These are phyloP conservation scores for zebrafish (Danio rerio) DNA, from an alignment of 2,113 vertebrate species.

Conservation along the genomic window DNA sequence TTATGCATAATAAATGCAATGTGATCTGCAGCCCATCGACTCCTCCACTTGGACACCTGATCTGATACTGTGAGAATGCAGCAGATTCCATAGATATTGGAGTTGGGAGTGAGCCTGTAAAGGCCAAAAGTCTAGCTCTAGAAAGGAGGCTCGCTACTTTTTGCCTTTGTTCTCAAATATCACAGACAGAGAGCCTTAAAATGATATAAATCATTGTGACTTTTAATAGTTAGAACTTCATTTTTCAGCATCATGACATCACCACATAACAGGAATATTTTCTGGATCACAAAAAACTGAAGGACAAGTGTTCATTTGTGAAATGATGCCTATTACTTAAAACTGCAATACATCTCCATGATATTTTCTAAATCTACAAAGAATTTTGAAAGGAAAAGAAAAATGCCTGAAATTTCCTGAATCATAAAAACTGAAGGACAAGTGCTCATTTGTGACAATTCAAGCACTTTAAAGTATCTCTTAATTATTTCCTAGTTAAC, in stretches of 20 bases:
- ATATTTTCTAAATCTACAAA: too few relatives aligned
- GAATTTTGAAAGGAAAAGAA: not conserved
- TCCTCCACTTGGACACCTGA: constrained; percentile 1
- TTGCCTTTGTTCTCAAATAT: too few relatives aligned
- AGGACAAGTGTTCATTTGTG: too few relatives aligned
- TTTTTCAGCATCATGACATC: too few relatives aligned
- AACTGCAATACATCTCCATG: too few relatives aligned
- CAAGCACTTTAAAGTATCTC: not conserved
- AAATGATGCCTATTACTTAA: too few relatives aligned
- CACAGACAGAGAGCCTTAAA: too few relatives aligned
- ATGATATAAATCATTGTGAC: too few relatives aligned
- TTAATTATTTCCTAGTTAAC: not conserved
- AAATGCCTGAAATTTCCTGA: not conserved
- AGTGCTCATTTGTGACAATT: not conserved
- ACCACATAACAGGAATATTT: too few relatives aligned
- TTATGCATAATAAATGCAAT: constrained; percentile 10
- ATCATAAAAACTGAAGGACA: not conserved
- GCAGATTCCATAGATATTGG: not conserved
- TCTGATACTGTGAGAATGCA: constrained; percentile 2
- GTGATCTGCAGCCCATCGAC: not conserved
- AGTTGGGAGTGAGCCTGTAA: not conserved
- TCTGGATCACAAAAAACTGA: too few relatives aligned
- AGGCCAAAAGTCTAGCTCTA: not conserved
- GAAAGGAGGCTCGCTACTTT: not conserved
- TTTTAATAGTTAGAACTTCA: too few relatives aligned